Conservation (phyloP, 2,888 invertebrate species). For the Ellobium chinense region DNA sequence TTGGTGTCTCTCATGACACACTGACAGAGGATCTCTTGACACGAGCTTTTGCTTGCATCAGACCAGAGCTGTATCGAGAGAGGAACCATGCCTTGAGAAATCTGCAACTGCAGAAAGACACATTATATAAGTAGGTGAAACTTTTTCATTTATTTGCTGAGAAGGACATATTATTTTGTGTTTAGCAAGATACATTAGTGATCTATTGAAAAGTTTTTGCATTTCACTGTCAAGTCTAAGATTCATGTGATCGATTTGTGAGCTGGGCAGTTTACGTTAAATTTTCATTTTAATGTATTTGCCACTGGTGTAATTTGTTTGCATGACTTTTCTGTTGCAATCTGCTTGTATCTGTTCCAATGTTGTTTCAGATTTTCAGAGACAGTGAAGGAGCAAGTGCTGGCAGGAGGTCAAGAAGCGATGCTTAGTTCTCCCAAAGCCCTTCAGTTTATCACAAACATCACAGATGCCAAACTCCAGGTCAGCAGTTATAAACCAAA, state of each 20-base stretch:
- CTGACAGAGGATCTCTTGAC: conserved; percentile 74
- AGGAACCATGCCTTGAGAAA: conserved; percentile 68
- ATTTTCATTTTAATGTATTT: too few species aligned
- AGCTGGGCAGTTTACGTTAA: too few species aligned
- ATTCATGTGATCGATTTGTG: too few species aligned
- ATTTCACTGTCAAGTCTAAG: too few species aligned
- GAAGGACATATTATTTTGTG: too few species aligned
- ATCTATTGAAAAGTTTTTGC: too few species aligned
- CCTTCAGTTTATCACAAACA: conserved; percentile 69
- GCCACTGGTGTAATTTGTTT: too few species aligned
- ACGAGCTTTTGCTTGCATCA: conserved; percentile 73
- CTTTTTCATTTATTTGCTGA: too few species aligned
- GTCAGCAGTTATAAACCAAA: too few species aligned
- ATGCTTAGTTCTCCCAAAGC: conserved; percentile 68
- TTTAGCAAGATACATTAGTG: too few species aligned
- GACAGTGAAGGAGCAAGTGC: conserved; percentile 64
- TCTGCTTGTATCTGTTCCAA: background rate
- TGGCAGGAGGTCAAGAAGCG: conserved; percentile 62
- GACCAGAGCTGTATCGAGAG: conserved; percentile 74
- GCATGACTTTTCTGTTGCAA: too few species aligned
- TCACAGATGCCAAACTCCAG: conserved; percentile 70
- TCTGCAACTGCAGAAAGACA: conserved; percentile 65
- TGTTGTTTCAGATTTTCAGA: conserved; percentile 55
- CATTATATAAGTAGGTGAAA: conserved; percentile 54
- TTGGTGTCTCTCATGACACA: conserved; percentile 74